Percentiles rank a stretch among this genome's conserved stretches.
Evolutionary conservation across 2,797 vertebrate species (phyloP).

Genomic region (Falco novaeseelandiae): DNA sequence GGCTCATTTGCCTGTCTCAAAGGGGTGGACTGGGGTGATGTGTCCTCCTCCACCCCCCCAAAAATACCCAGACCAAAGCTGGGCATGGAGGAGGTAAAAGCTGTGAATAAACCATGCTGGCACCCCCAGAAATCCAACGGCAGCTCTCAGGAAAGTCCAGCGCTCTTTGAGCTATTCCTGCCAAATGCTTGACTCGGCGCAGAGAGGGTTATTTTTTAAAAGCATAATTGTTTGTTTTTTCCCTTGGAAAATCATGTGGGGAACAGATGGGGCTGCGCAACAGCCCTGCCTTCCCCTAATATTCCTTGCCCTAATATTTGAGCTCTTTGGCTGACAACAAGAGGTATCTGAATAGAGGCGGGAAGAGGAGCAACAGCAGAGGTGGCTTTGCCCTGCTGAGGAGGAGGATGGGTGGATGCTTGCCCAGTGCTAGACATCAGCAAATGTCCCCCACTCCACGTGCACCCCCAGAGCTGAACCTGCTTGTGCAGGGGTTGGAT

Average conservation of each 20-base stretch:
- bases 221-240: rapidly evolving
- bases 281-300: not conserved
- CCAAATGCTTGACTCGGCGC: rapidly evolving
- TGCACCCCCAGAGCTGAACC: not conserved
- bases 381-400: not conserved
- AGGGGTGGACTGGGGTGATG: not conserved
- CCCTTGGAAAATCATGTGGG: not conserved
- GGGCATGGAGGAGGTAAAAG: not conserved
- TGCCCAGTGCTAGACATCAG: not conserved
- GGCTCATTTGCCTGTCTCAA: not conserved
- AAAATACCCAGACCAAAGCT: not conserved
- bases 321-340: not conserved
- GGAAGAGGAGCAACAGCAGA: not conserved
- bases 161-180: not conserved
- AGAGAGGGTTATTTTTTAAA: not conserved
- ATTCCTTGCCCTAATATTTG: not conserved
- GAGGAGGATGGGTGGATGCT: not conserved
- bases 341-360: rapidly evolving
- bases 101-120: not conserved
- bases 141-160: not conserved
- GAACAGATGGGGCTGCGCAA: not conserved
- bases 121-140: not conserved
- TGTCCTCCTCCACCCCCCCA: not conserved
- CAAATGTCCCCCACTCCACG: rapidly evolving
- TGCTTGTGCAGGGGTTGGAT: rapidly evolving